These are phyloP conservation scores for Agrenia bidenticulata DNA, from an alignment of 2,888 invertebrate genomes.

Conservation along the genomic window DNA sequence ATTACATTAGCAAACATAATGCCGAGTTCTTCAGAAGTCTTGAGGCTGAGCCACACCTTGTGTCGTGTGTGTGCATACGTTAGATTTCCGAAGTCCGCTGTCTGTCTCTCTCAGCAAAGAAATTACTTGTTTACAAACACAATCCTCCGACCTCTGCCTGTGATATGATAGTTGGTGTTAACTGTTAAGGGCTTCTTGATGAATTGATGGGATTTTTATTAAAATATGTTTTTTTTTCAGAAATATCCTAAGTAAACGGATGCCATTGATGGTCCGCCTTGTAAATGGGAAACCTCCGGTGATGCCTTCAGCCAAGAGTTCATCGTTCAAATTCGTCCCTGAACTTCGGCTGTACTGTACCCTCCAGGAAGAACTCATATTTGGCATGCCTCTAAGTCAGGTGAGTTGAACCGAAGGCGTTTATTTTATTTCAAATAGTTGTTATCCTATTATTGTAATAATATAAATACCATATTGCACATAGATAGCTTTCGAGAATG, in stretches of 20 bases:
- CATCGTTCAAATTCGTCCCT: slow-evolving; percentile 72
- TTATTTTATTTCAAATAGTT: background rate
- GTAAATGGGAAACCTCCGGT: slow-evolving; percentile 87
- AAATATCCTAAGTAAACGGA: slow-evolving; percentile 81
- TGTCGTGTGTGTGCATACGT: no score
- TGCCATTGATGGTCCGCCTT: slow-evolving; percentile 87
- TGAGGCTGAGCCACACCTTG: no score
- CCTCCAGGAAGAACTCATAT: slow-evolving; percentile 82
- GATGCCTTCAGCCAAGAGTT: slow-evolving; percentile 69
- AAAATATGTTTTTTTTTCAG: slow-evolving; percentile 56
- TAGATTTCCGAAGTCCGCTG: background rate
- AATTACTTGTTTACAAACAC: background rate
- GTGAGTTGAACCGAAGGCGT: slow-evolving; percentile 29
- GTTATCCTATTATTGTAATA: no score
- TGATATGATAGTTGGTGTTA: no score
- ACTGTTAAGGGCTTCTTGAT: background rate
- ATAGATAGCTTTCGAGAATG: no score
- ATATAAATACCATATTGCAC: no score
- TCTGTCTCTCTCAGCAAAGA: background rate
- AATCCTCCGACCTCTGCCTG: no score
- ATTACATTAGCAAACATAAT: background rate
- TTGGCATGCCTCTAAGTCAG: slow-evolving; percentile 65
- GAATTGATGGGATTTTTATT: background rate
- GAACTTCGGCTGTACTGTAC: slow-evolving; percentile 79
- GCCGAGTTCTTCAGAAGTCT: no score